Evolutionary conservation across 1,140 invertebrate species (phyloP).

Genomic region (Drosophila bocki): DNA sequence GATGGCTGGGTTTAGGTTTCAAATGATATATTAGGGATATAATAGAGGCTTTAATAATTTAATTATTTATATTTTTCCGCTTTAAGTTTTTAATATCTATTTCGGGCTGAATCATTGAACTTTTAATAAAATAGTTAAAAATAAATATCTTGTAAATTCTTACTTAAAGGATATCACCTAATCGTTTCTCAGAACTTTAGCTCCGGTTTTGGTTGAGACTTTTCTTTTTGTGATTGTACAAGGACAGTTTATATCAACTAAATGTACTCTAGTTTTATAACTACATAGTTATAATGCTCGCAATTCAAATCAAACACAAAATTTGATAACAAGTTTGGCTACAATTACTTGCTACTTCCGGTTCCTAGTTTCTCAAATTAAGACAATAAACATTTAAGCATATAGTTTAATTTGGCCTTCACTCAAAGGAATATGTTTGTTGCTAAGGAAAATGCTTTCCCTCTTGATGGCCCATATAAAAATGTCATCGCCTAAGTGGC

Average conservation of each 20-base stretch:
- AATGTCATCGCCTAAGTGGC: conserved; percentile 49
- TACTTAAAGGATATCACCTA: background rate
- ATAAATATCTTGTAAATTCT: fast-evolving
- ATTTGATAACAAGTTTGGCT: background rate
- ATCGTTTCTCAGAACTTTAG: background rate
- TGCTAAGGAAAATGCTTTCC: conserved; percentile 24
- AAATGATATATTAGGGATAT: background rate
- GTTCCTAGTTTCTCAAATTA: background rate
- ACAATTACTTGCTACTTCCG: background rate
- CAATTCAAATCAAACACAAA: conserved; percentile 14
- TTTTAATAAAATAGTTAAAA: no score
- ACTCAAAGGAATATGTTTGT: background rate
- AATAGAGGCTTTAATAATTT: background rate
- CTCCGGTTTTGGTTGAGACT: background rate
- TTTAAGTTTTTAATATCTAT: background rate
- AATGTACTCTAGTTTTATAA: conserved; percentile 10
- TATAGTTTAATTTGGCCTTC: conserved; percentile 14
- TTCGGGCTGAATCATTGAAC: background rate
- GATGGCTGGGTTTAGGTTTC: background rate
- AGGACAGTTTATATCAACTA: conserved; percentile 22
- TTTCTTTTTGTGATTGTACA: background rate
- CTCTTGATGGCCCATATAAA: conserved; percentile 44
- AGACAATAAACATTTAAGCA: background rate
- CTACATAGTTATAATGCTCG: conserved; percentile 4
- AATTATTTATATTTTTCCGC: background rate